Percentiles rank a stretch among this genome's conserved stretches.
These are phyloP conservation scores for Macrosiphum euphorbiae DNA, from an alignment of 2,888 invertebrate species.

Conservation along the genomic window DNA sequence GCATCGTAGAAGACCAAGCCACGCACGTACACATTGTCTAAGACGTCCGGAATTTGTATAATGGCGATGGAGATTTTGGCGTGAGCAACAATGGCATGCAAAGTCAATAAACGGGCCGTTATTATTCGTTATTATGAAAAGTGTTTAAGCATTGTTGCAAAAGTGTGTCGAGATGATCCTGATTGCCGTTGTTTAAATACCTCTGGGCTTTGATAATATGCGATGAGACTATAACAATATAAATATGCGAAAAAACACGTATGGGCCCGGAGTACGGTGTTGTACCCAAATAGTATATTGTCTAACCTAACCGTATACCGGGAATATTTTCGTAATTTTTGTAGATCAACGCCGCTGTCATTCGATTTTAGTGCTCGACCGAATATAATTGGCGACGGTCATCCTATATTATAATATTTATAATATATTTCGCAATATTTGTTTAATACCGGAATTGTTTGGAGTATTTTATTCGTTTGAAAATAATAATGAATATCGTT, in stretches of 20 bases:
- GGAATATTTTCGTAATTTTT: background rate
- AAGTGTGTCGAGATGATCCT: constrained; percentile 62
- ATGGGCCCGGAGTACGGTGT: background rate
- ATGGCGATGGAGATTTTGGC: constrained; percentile 25
- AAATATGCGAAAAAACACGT: background rate
- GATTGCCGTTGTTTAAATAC: constrained; percentile 59
- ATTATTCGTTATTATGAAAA: constrained; percentile 52
- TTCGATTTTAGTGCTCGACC: background rate
- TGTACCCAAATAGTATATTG: background rate
- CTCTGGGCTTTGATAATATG: constrained; percentile 16
- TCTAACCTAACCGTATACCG: background rate
- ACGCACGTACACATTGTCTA: constrained; percentile 62
- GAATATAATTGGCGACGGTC: background rate
- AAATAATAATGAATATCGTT: background rate
- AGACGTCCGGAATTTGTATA: constrained; percentile 55
- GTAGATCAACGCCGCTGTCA: background rate
- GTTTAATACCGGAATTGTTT: background rate
- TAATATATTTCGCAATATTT: background rate
- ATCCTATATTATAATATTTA: background rate
- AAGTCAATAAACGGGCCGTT: constrained; percentile 61
- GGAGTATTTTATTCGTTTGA: background rate
- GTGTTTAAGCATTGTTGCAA: constrained; percentile 47
- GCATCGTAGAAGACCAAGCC: constrained; percentile 44
- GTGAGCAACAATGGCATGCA: constrained; percentile 52
- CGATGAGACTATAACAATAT: background rate